Base-by-base conservation (phyloP, 1,140 invertebrate genomes). In the Atopsyche davidsoni region DNA sequence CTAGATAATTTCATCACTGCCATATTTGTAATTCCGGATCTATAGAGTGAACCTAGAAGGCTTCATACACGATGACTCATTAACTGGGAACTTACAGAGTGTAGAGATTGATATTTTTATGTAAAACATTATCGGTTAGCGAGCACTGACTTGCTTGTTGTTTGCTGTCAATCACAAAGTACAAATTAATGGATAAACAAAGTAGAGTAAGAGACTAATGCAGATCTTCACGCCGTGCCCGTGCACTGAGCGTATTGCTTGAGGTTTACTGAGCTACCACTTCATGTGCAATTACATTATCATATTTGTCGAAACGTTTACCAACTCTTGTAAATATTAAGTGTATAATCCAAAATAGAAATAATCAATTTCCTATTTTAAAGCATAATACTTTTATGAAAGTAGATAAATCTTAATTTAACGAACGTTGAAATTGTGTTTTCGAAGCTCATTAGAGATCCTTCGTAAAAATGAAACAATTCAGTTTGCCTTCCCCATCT, bases 231-330 rank as follows among this genome's bases (percentile, higher is more conserved):
- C 25, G 31, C 28, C 40, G 6, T 36, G 9, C 23, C 19, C 22
- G 28, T 44, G 32, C n/a, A 25, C 32, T 41, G 14, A 17, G 21
- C 21, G 17, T 23, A 32, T 19, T 42, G 24, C 22, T 35, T 34
- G 23, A 31, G n/a, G 16, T 25, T 48, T 21, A 32, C 25, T 24
- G 28, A 28, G 25, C 32, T 57, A 50, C 55, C 50, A 46, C 47
- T 48, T 34, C 24, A 38, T 53, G 55, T 57, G 55, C 55, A 57
- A 57, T 57, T 44, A 46, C 46, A 50, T 50, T 34, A 42, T 24
- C 45, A 52, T 56, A 56, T 57, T 57, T 57, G 35, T 57, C 42
- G 51, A 53, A 51, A 45, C 35, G 36, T 57, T 57, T 52, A 57
- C 46, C 35, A 14, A 14, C 18, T 13, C 34, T 40, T 50, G 28